phyloP scores from a whole-genome alignment of 1,140 invertebrate genomes.

The Pissodes strobi region DNA sequence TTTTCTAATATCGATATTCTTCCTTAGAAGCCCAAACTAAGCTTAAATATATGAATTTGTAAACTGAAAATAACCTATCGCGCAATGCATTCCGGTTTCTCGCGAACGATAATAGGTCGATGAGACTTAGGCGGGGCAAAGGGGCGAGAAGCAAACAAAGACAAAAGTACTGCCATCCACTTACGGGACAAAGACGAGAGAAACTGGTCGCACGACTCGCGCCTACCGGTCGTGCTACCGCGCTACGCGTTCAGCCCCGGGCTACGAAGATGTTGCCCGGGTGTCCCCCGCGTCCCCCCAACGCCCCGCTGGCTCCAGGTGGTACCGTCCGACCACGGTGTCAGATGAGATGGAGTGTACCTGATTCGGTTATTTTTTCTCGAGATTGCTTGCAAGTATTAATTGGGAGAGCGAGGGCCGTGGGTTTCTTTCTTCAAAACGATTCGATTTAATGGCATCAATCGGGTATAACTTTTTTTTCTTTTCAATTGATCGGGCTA shows the following conservation, averaged over 20 bases:
- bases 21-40: no score
- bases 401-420: no score
- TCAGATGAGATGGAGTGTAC: conserved; percentile 24
- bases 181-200: conserved; percentile 16
- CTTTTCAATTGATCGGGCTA: no score
- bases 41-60: no score
- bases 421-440: no score
- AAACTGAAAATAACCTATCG: no score
- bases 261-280: conserved; percentile 31
- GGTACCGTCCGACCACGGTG: not conserved
- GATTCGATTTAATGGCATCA: no score
- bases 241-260: conserved; percentile 27
- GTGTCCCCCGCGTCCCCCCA: conserved; percentile 4
- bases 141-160: conserved; percentile 15
- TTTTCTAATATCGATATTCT: no score
- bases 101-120: conserved; percentile 17
- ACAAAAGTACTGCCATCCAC: conserved; percentile 10
- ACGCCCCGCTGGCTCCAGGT: not conserved
- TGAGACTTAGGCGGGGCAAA: not conserved
- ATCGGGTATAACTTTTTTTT: no score
- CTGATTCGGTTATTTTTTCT: conserved; percentile 16
- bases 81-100: conserved; percentile 15
- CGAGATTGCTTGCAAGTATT: not conserved
- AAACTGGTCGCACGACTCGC: conserved; percentile 35
- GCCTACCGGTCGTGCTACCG: conserved; percentile 36